Base-by-base conservation (phyloP, 23 tunicate genomes). In the Trididemnum miniatum region DNA sequence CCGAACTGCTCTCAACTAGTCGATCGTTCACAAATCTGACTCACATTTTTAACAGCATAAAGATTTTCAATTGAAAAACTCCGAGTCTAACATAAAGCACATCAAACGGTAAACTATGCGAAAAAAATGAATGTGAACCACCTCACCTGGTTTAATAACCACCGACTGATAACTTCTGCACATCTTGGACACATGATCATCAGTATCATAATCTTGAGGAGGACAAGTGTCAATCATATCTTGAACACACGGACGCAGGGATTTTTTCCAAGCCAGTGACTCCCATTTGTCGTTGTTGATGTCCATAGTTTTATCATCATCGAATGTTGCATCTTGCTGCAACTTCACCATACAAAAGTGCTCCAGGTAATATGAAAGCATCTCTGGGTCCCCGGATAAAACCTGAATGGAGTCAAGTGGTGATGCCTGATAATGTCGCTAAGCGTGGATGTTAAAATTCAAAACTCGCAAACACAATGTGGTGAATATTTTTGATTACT, bases 161-260 rank as follows among this genome's bases (percentile, higher is more conserved):
- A 86, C 67, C 18, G 91, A 81, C 81, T 91, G 97, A 50, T 91
- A 91, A 39, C 72, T 71, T 31, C 36, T 30, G 59, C 97, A 91
- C 22, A 57, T 1, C 28, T 18, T 76, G 1, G 69, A 2, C 29
- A 90, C 52, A 0, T 15, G 57, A 0, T 85, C 77, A 23, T 82
- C 71, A 1, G 24, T 20, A 76, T 66, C 81, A 35, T 24, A 26
- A 35, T 50, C 52, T n/a, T n/a, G n/a, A n/a, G n/a, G n/a, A 22
- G 97, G 97, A 82, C 97, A 91, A n/a, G 5, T 51, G 31, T 59
- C 65, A 27, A 85, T 49, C 32, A 91, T 59, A 35, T 74, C 60
- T 32, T 77, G 81, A 25, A 72, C 88, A 34, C 97, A 91, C 4
- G 89, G 63, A 31, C 97, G 52, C 66, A 86, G 34, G 15, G 90